A percentile compares a stretch with the other conserved stretches of the same genome.
phyloP scores from a whole-genome alignment of 2,888 invertebrate genomes.

The Ormyrus nitidulus region DNA sequence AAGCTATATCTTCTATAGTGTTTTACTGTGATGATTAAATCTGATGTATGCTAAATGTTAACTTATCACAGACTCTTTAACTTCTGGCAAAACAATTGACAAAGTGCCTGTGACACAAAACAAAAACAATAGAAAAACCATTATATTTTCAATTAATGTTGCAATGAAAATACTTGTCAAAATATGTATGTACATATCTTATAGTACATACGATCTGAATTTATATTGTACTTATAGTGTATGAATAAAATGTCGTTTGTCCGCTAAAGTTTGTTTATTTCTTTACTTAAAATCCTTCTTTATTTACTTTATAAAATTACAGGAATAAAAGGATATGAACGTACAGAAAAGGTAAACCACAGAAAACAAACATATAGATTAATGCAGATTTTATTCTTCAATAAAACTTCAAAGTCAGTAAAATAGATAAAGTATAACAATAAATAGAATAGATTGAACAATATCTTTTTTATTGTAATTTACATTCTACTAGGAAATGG shows the following conservation, averaged over 20 bases:
- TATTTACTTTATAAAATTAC: not conserved
- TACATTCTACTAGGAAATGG: slow-evolving; percentile 43
- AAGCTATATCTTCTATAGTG: slow-evolving; percentile 44
- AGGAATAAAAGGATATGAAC: slow-evolving; percentile 9
- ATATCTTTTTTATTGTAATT: slow-evolving; percentile 38
- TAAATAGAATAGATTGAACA: slow-evolving; percentile 37
- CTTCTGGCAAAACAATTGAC: slow-evolving; percentile 63
- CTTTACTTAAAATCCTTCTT: not conserved
- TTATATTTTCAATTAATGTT: slow-evolving; percentile 70
- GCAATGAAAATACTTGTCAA: slow-evolving; percentile 66
- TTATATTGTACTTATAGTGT: slow-evolving; percentile 67
- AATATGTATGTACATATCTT: slow-evolving; percentile 60
- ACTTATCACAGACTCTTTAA: slow-evolving; percentile 61
- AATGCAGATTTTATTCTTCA: slow-evolving; percentile 47
- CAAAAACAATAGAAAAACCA: slow-evolving; percentile 58
- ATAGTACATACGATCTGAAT: slow-evolving; percentile 65
- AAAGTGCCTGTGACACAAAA: slow-evolving; percentile 71
- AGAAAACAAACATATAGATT: slow-evolving; percentile 14
- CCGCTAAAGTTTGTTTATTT: slow-evolving; percentile 59
- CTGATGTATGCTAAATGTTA: slow-evolving; percentile 48
- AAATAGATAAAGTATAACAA: slow-evolving; percentile 45
- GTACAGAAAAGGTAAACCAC: no score
- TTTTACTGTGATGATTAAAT: slow-evolving; percentile 50
- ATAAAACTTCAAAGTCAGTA: slow-evolving; percentile 20
- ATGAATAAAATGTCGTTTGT: slow-evolving; percentile 71